A percentile compares a stretch with the other conserved stretches of the same genome.
Conservation (phyloP, 2,113 vertebrate species). For the Sterrhoptilus dennistouni region DNA sequence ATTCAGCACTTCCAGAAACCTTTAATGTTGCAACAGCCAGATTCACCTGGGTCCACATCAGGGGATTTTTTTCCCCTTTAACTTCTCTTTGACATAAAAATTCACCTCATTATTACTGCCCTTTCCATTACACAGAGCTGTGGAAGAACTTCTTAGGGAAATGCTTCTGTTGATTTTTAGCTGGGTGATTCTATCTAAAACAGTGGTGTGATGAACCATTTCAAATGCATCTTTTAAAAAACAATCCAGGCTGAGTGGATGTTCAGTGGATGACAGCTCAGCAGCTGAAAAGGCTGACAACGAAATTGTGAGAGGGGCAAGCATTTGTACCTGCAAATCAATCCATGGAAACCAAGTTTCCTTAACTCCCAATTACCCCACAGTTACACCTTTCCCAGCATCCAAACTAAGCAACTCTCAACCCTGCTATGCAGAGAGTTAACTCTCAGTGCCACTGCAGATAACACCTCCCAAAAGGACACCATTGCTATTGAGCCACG, state of each 20-base stretch:
- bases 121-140: neutral
- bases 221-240: neutral
- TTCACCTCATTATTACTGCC: neutral
- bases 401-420: neutral
- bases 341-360: neutral
- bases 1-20: neutral
- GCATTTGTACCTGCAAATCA: neutral
- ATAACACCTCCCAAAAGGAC: neutral
- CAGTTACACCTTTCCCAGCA: neutral
- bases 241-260: neutral
- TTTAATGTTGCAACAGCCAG: neutral
- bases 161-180: neutral
- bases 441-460: neutral
- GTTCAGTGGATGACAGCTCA: neutral
- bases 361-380: neutral
- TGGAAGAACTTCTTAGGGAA: neutral
- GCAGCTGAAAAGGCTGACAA: neutral
- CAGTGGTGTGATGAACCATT: neutral
- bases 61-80: neutral
- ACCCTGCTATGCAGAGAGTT: neutral
- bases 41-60: neutral
- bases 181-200: neutral
- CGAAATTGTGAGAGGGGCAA: neutral
- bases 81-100: neutral
- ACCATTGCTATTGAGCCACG: neutral